A percentile compares a stretch with the other conserved stretches of the same genome.
Evolutionary conservation across 2,113 vertebrate species (phyloP).

Genomic region (Bettongia penicillata): DNA sequence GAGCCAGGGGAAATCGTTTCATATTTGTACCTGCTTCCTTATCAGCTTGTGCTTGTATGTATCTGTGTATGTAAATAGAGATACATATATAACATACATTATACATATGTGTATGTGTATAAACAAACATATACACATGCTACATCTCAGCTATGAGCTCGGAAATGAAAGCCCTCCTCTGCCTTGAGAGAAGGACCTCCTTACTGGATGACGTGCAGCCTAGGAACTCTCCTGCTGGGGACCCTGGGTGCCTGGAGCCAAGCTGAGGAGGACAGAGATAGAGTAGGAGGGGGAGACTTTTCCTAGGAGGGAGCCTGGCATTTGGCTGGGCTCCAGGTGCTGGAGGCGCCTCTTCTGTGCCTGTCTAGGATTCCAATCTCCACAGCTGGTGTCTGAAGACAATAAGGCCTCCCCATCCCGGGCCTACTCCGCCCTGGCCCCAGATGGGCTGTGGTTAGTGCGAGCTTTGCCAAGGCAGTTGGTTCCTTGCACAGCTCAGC

Average conservation of each 20-base stretch:
- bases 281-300: not conserved
- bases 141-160: not conserved
- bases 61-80: no score
- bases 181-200: not conserved
- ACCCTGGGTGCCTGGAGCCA: conserved; percentile 27
- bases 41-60: not conserved
- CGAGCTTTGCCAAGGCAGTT: conserved; percentile 68
- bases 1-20: not conserved
- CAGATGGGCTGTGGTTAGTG: conserved; percentile 77
- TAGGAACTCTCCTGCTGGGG: not conserved
- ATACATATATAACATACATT: no score
- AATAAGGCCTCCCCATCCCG: conserved; percentile 64
- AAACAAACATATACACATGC: not conserved
- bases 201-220: not conserved
- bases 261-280: not conserved
- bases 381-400: conserved; percentile 64
- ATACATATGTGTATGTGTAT: not conserved
- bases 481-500: conserved; percentile 54
- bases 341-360: conserved; percentile 60
- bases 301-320: conserved; percentile 43
- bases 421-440: conserved; percentile 72
- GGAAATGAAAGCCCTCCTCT: not conserved
- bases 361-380: conserved; percentile 69
- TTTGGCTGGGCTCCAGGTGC: conserved; percentile 64
- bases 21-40: not conserved